Percentiles rank a stretch among this genome's conserved stretches.
phyloP scores from a whole-genome alignment of 2,888 invertebrate species.

The Acronicta aceris region DNA sequence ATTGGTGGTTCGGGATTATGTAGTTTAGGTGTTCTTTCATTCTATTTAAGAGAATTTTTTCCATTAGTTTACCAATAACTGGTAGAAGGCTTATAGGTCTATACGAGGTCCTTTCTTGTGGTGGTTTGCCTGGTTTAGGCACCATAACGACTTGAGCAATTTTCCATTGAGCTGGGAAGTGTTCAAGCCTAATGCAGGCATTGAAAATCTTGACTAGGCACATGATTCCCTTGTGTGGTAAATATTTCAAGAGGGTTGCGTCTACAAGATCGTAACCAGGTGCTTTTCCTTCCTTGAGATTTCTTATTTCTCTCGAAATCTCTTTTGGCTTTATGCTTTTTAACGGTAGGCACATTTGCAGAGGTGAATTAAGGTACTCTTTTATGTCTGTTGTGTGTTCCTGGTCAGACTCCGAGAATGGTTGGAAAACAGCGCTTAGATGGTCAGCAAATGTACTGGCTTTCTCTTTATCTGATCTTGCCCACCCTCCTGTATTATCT shows the following conservation, averaged over 20 bases:
- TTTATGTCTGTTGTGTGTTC: slow-evolving; percentile 10
- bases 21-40: slow-evolving; percentile 1
- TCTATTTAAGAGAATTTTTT: slow-evolving; percentile 7
- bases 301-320: slow-evolving; percentile 1
- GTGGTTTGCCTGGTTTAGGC: slow-evolving; percentile 7
- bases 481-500: slow-evolving; percentile 17
- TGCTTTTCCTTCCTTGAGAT: slow-evolving; percentile 8
- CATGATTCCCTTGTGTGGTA: slow-evolving; percentile 14
- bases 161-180: neutral
- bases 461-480: slow-evolving; percentile 26
- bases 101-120: neutral
- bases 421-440: slow-evolving; percentile 24
- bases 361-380: slow-evolving; percentile 3
- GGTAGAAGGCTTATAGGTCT: slow-evolving; percentile 22
- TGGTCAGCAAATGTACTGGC: slow-evolving; percentile 29
- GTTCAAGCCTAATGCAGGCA: neutral
- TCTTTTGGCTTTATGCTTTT: neutral
- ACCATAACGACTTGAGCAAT: slow-evolving; percentile 6
- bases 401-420: slow-evolving; percentile 7
- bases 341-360: neutral
- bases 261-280: slow-evolving; percentile 33
- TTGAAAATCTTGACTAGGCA: neutral
- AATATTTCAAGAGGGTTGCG: slow-evolving; percentile 11
- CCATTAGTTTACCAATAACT: slow-evolving; percentile 9
- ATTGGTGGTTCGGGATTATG: slow-evolving; percentile 13